phyloP scores from a whole-genome alignment of 2,888 invertebrate species.

The Thelaira solivaga region DNA sequence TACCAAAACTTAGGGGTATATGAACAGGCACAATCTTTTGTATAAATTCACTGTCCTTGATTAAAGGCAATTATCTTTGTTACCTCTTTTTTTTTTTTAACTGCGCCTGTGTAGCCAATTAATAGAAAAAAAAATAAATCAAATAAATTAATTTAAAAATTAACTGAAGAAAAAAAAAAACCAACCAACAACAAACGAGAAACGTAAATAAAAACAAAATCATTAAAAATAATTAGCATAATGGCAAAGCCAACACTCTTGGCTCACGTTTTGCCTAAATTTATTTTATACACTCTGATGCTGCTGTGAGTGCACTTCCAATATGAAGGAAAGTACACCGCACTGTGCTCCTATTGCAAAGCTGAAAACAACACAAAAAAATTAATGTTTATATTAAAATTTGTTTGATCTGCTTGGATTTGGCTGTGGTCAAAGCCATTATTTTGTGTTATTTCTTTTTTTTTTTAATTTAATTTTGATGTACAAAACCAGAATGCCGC shows the following conservation, averaged over 20 bases:
- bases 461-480: too few relatives aligned
- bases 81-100: too few relatives aligned
- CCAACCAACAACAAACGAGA: neutral
- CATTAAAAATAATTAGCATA: constrained; percentile 54
- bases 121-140: neutral
- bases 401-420: constrained; percentile 32
- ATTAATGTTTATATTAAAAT: constrained; percentile 41
- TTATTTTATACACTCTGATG: constrained; percentile 11
- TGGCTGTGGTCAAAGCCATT: constrained; percentile 58
- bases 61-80: too few relatives aligned
- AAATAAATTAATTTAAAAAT: constrained; percentile 45
- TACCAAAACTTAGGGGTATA: too few relatives aligned
- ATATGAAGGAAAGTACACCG: too few relatives aligned
- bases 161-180: constrained; percentile 4
- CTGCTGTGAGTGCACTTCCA: too few relatives aligned
- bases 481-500: too few relatives aligned
- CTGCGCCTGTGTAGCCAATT: too few relatives aligned
- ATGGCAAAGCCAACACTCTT: constrained; percentile 59
- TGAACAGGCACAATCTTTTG: too few relatives aligned
- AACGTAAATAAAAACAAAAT: neutral
- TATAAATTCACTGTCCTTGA: too few relatives aligned
- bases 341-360: too few relatives aligned
- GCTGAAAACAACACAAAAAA: neutral
- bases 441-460: constrained; percentile 44
- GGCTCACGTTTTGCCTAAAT: constrained; percentile 60